Percentiles rank a stretch among this genome's conserved stretches.
These are phyloP conservation scores for Antechinus flavipes DNA, from an alignment of 2,113 vertebrate species.

Conservation along the genomic window DNA sequence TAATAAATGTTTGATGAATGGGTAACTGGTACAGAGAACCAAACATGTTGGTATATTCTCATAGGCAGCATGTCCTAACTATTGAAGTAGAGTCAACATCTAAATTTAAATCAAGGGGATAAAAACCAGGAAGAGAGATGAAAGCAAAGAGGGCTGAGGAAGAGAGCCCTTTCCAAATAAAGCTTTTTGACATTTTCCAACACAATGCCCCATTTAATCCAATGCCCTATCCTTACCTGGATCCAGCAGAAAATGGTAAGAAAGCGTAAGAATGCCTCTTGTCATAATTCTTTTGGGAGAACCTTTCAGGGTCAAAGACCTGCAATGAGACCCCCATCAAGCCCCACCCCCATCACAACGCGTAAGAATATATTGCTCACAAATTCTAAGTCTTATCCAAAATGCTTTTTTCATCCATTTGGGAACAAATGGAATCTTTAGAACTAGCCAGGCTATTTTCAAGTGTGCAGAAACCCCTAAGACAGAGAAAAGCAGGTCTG, in stretches of 20 bases:
- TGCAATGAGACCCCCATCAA: slow-evolving; percentile 58
- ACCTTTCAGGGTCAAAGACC: slow-evolving; percentile 90
- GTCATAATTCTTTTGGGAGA: slow-evolving; percentile 88
- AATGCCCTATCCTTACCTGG: slow-evolving; percentile 68
- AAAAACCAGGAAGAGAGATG: not conserved
- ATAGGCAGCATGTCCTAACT: not conserved
- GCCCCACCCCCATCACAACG: not conserved
- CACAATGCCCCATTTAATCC: not conserved
- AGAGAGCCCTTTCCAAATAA: not conserved
- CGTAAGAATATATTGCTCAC: not conserved
- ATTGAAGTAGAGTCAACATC: not conserved
- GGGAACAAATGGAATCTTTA: not conserved
- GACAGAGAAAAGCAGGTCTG: not conserved
- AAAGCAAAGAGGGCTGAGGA: not conserved
- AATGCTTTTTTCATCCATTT: not conserved
- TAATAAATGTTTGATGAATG: not conserved
- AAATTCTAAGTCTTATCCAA: not conserved
- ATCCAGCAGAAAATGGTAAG: slow-evolving; percentile 88
- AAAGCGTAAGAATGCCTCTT: slow-evolving; percentile 86
- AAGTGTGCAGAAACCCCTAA: not conserved
- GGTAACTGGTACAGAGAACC: not conserved
- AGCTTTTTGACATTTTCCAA: not conserved
- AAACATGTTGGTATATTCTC: not conserved
- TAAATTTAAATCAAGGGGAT: not conserved
- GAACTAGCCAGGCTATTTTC: not conserved